Conservation (phyloP, 2,113 vertebrate species). For the Ptychochromis oligacanthus region DNA sequence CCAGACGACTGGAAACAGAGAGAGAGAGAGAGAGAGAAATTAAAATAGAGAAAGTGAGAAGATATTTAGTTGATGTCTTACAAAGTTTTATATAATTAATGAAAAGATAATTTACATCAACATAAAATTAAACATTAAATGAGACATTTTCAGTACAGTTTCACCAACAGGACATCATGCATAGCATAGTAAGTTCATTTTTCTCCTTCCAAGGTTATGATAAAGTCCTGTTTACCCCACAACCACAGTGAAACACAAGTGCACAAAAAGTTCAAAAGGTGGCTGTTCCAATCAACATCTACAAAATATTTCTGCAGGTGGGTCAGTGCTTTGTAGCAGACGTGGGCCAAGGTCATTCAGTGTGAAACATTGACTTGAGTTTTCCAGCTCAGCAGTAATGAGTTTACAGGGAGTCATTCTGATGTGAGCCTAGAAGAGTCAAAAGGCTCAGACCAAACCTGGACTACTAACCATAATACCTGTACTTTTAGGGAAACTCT, state of each 20-base stretch:
- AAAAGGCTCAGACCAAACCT: background rate
- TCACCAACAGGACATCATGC: background rate
- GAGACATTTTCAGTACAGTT: background rate
- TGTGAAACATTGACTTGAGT: slow-evolving; percentile 18
- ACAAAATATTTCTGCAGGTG: slow-evolving; percentile 34
- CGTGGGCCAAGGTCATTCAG: slow-evolving; percentile 21
- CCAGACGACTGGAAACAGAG: slow-evolving; percentile 88
- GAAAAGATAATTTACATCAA: background rate
- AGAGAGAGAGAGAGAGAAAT: background rate
- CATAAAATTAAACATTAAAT: background rate
- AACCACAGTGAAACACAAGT: slow-evolving; percentile 1
- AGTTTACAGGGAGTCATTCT: slow-evolving; percentile 17
- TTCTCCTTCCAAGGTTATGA: slow-evolving; percentile 6
- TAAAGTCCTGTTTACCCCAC: background rate
- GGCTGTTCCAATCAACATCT: slow-evolving; percentile 40
- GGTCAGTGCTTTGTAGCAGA: slow-evolving; percentile 31
- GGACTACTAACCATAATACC: background rate
- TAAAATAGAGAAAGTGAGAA: background rate
- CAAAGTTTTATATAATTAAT: background rate
- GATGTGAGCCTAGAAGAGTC: background rate
- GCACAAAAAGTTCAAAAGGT: slow-evolving; percentile 35
- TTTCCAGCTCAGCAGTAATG: slow-evolving; percentile 38
- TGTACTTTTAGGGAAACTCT: background rate
- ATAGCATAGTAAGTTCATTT: background rate
- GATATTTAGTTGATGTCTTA: background rate